Base-by-base conservation (phyloP, 2,113 vertebrate genomes). In the Halichoerus grypus region DNA sequence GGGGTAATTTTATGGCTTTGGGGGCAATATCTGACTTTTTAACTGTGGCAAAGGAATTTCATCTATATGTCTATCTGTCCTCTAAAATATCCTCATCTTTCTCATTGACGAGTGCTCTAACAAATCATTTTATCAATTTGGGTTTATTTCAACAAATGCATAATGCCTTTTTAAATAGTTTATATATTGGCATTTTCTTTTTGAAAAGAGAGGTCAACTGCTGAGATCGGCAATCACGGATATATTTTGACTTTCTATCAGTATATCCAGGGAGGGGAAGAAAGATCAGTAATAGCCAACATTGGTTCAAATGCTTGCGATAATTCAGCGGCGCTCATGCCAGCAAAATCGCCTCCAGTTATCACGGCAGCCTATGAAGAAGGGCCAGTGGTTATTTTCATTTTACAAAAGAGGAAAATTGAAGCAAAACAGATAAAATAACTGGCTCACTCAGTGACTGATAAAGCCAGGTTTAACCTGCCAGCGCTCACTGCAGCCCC, bases 271-370 rank as follows among this genome's bases (percentile, higher is more conserved):
- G 1, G n/a, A 36, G 61, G 46, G 33, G 59, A 39, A 18, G 21
- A 59, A 36, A 51, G 31, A 3, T 8, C 33, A 1, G 7, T 2
- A 28, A 6, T 0, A 36, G 22, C 51, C 86, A 33, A 1, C 39
- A 13, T 49, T 28, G 36, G n/a, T 28, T 7, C 1, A 63, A 51
- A 51, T 0, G 8, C 7, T 28, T 65, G 1, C 26, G 10, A 7
- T 8, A 7, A 3, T 3, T 5, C 2, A 5, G 22, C 3, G 1
- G 0, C 31, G 1, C 18, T 42, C 59, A 0, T 2, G 5, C 33
- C 18, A 18, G 3, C 31, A 18, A 7, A 1, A 10, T 28, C 13
- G 21, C 10, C 6, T 65, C 14, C 46, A 3, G 0, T 22, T 51
- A 4, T 5, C 24, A 0, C 5, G 3, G 1, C 5, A 28, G 7